phyloP scores from a whole-genome alignment of 2,797 vertebrate genomes.

The Carduelis carduelis region DNA sequence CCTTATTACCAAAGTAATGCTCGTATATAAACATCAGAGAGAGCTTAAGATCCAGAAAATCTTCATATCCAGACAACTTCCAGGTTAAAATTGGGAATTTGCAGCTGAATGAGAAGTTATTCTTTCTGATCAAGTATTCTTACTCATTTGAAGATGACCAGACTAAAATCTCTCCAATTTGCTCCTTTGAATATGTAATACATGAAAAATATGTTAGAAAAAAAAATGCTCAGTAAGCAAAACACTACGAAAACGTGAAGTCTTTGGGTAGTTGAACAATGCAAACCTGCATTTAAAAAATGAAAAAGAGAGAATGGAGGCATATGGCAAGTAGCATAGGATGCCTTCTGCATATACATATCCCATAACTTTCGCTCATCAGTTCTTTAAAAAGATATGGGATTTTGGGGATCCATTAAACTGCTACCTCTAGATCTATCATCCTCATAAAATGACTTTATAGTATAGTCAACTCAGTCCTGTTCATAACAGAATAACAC shows the following conservation, averaged over 20 bases:
- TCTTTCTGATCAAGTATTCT: neutral
- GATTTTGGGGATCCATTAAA: neutral
- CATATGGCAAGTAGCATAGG: neutral
- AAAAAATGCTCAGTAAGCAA: neutral
- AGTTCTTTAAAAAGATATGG: neutral
- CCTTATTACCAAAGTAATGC: neutral
- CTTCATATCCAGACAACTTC: neutral
- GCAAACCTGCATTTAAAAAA: neutral
- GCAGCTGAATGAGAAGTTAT: neutral
- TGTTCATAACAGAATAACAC: neutral
- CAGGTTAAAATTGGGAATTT: neutral
- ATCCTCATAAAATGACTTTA: neutral
- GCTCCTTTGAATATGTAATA: neutral
- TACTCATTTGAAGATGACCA: neutral
- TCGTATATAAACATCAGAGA: neutral
- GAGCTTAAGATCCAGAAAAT: neutral
- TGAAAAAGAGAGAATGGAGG: neutral
- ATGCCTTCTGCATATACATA: neutral
- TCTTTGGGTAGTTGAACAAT: neutral
- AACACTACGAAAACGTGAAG: neutral
- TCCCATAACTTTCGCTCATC: neutral
- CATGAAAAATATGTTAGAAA: neutral
- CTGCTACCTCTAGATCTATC: neutral
- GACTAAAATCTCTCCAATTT: neutral
- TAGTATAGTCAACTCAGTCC: neutral